A percentile compares a stretch with the other conserved stretches of the same genome.
Evolutionary conservation across 2,797 vertebrate species (phyloP).

Genomic region (Todus mexicanus): DNA sequence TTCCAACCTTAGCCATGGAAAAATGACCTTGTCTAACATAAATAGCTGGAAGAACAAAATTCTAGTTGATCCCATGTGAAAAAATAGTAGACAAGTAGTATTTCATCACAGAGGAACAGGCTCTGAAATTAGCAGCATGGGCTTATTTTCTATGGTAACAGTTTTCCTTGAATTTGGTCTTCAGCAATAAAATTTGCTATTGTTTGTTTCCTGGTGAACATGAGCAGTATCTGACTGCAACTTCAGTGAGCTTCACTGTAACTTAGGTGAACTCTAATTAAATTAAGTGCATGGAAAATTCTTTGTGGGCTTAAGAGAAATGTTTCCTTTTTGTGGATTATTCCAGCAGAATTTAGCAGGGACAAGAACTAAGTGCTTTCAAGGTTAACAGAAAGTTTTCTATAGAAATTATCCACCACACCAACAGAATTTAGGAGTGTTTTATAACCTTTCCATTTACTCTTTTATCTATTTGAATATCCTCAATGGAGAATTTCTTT

Average conservation of each 20-base stretch:
- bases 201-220: not conserved
- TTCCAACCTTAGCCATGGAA: conserved; percentile 46
- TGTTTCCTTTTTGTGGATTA: not conserved
- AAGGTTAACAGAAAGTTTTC: not conserved
- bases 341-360: not conserved
- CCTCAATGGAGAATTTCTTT: not conserved
- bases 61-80: not conserved
- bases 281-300: not conserved
- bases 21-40: conserved; percentile 45
- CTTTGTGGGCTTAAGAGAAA: not conserved
- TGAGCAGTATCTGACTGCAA: not conserved
- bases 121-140: not conserved
- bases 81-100: not conserved
- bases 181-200: not conserved
- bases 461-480: not conserved
- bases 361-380: not conserved
- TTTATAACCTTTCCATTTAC: not conserved
- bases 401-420: not conserved
- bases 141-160: not conserved
- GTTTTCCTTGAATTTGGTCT: not conserved
- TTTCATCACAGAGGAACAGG: not conserved
- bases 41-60: conserved; percentile 45
- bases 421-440: not conserved
- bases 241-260: no score
- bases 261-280: not conserved